Evolutionary conservation across 53 echinoderm and acorn worm species (phyloP).

Genomic region (Arbacia lixula): DNA sequence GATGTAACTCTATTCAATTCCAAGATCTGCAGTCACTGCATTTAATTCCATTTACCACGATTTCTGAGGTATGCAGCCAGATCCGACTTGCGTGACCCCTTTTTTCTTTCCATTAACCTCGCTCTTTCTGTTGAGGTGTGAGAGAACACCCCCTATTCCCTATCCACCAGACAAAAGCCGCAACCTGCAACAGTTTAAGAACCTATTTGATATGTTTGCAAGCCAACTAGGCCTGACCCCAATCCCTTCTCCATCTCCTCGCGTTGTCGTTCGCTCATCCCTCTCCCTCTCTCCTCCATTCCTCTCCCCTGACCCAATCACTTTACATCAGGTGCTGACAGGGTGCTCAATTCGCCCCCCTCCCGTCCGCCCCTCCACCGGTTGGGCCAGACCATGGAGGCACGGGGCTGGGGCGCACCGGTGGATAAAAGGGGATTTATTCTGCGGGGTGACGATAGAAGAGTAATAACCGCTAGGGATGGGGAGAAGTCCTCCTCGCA

Average conservation of each 20-base stretch:
- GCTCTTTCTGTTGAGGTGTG: too few relatives aligned
- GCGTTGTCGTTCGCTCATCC: conserved; percentile 11
- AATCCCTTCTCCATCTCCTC: conserved; percentile 34
- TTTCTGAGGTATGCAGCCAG: too few relatives aligned
- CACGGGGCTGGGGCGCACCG: conserved; percentile 1
- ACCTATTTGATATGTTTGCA: conserved; percentile 44
- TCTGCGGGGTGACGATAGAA: conserved; percentile 26
- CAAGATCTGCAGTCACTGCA: too few relatives aligned
- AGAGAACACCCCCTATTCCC: too few relatives aligned
- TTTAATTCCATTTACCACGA: too few relatives aligned
- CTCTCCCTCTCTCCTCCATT: neutral
- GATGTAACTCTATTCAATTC: too few relatives aligned
- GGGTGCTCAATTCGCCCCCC: conserved; percentile 7
- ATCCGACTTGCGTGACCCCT: too few relatives aligned
- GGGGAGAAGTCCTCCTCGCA: neutral
- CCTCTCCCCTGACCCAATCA: conserved; percentile 21
- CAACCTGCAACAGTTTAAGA: conserved; percentile 45
- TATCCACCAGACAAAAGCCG: too few relatives aligned
- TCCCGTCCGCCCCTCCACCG: neutral
- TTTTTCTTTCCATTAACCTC: too few relatives aligned
- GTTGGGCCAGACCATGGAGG: conserved; percentile 40
- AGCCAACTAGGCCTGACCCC: conserved; percentile 39
- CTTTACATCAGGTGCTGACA: conserved; percentile 43
- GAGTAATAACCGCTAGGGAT: conserved; percentile 26
- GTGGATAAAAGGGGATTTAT: conserved; percentile 44